Base-by-base conservation (phyloP, 2,113 vertebrate genomes). In the Romanogobio albipinnatus region DNA sequence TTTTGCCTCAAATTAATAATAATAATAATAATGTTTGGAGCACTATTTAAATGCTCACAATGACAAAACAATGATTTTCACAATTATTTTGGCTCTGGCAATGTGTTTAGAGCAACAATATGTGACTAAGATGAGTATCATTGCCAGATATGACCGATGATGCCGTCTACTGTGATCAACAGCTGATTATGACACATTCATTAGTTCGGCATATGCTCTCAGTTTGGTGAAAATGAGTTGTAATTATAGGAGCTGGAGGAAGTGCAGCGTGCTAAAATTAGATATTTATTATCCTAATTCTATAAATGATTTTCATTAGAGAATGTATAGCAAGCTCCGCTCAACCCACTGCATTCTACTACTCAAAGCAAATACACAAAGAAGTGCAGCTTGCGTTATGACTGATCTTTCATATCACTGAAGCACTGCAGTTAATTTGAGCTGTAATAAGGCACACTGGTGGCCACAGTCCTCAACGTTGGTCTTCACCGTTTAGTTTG, bases 141-240 rank as follows among this genome's bases (percentile, higher is more conserved):
- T 39, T 76, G 51, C 17, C 29, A 53, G 77, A 62, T 79, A 47
- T 26, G 77, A 79, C 7, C 24, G 10, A 45, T 79, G 58, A 26
- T 47, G 59, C n/a, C 29, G 56, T 79, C 76, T 79, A 24, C 58
- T 79, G 56, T 47, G 76, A 79, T 61, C 77, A 79, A 47, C 77
- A 79, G 77, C 77, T 79, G 43, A 79, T 62, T 79, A 62, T 62
- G 77, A 79, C 58, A 79, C 58, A 62, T 79, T 79, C 77, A 79
- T 79, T 79, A 79, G 56, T 84, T 73, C 36, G 15, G 66, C 70
- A 84, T 75, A 75, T 84, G 83, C 66, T 85, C 51, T 56, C 64
- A 10, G 13, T 29, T 9, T 76, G 74, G 14, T 68, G 61, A 51
- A 81, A 66, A 68, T 81, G 43, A 79, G 56, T 45, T 62, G 58